A percentile compares a stretch with the other conserved stretches of the same genome.
Conservation (phyloP, 2,888 invertebrate species). For the Pollenia amentaria region DNA sequence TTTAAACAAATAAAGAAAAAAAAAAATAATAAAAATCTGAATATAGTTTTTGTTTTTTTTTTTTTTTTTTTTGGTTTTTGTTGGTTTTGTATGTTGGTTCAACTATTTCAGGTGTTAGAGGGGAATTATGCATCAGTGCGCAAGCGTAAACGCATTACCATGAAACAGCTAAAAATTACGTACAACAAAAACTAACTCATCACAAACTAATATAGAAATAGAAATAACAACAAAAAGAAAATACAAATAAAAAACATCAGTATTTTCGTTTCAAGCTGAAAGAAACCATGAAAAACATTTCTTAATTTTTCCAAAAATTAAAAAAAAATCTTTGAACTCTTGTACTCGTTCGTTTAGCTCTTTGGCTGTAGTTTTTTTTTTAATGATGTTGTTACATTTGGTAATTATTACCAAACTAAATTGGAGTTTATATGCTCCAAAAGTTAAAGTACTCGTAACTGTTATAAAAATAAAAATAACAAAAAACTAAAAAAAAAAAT, state of each 20-base stretch:
- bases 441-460: constrained; percentile 58
- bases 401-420: constrained; percentile 71
- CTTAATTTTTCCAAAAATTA: constrained; percentile 56
- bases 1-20: constrained; percentile 31
- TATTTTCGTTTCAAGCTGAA: constrained; percentile 10
- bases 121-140: constrained; percentile 84
- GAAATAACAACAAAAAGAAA: constrained; percentile 5
- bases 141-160: constrained; percentile 81
- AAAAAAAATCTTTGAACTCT: constrained; percentile 35
- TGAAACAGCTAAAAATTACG: constrained; percentile 75
- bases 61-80: constrained; percentile 35
- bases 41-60: constrained; percentile 46
- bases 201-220: not conserved
- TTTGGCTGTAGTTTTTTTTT: constrained; percentile 30
- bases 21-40: constrained; percentile 63
- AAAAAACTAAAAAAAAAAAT: constrained; percentile 32
- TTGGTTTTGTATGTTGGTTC: constrained; percentile 57
- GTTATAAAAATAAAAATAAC: constrained; percentile 29
- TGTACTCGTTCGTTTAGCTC: constrained; percentile 33
- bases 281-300: constrained; percentile 64
- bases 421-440: constrained; percentile 72
- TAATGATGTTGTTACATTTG: constrained; percentile 60
- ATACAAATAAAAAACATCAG: constrained; percentile 34
- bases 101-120: constrained; percentile 76
- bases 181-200: constrained; percentile 45